Conservation (phyloP, 2,888 invertebrate genomes). For the Arctia plantaginis region DNA sequence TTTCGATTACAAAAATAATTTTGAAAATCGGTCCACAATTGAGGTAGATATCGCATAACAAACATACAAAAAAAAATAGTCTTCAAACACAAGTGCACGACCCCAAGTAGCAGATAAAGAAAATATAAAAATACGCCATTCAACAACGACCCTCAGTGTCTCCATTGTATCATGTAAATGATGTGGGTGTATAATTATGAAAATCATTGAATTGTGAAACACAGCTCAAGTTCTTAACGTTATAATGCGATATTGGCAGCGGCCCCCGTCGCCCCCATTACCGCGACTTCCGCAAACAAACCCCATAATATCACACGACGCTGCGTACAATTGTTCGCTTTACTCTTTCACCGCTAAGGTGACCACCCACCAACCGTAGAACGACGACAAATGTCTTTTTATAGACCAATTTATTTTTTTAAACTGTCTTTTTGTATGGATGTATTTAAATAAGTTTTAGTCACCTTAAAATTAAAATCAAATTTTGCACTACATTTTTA, state of each 20-base stretch:
- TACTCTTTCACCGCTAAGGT: constrained; percentile 6
- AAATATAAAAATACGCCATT: no score
- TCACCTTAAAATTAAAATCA: not conserved
- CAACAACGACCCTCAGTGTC: not conserved
- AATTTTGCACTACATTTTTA: not conserved
- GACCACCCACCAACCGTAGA: not conserved
- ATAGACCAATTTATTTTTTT: not conserved
- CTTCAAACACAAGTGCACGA: no score
- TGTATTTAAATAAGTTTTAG: not conserved
- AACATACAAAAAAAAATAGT: no score
- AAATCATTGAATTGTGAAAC: not conserved
- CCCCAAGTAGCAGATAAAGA: no score
- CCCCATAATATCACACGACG: constrained; percentile 15
- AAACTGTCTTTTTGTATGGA: not conserved
- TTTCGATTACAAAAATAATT: no score
- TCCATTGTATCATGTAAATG: not conserved
- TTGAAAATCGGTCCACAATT: no score
- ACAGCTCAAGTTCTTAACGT: not conserved
- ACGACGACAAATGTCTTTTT: not conserved
- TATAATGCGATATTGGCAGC: not conserved
- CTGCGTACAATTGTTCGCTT: constrained; percentile 10
- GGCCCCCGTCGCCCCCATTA: constrained; percentile 4
- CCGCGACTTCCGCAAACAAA: constrained; percentile 13
- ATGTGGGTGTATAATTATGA: not conserved
- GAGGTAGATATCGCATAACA: no score